Conservation (phyloP, 1,140 invertebrate species). For the Phymastichus coffea region DNA sequence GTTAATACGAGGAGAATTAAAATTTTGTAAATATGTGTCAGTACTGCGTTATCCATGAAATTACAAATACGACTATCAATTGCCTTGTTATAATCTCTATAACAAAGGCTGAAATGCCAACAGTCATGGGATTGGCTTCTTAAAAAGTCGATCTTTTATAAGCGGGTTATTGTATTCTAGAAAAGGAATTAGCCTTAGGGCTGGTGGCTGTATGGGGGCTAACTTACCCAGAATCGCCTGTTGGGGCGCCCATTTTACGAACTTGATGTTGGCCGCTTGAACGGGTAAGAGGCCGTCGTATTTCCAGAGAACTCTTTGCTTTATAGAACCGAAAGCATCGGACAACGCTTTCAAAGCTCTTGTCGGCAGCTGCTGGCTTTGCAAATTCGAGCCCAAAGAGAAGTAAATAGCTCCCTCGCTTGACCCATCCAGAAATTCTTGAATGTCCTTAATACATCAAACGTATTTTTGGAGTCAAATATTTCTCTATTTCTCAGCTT, state of each 20-base stretch:
- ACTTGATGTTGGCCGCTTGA: slow-evolving; percentile 61
- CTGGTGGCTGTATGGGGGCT: not conserved
- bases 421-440: slow-evolving; percentile 57
- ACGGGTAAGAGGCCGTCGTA: slow-evolving; percentile 51
- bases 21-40: too few species aligned
- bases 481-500: too few species aligned
- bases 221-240: slow-evolving; percentile 61
- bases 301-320: slow-evolving; percentile 67
- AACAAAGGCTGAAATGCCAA: too few species aligned
- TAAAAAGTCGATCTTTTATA: too few species aligned
- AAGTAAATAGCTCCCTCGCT: slow-evolving; percentile 62
- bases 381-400: slow-evolving; percentile 62
- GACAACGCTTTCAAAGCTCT: slow-evolving; percentile 49
- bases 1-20: too few species aligned
- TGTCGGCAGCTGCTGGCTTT: slow-evolving; percentile 55
- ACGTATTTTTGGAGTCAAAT: not conserved
- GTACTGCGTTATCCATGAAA: too few species aligned
- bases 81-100: too few species aligned
- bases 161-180: not conserved
- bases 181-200: slow-evolving; percentile 3
- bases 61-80: too few species aligned
- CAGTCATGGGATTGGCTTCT: too few species aligned
- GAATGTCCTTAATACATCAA: slow-evolving; percentile 50
- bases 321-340: slow-evolving; percentile 59
- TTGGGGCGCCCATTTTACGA: slow-evolving; percentile 71